A percentile compares a stretch with the other conserved stretches of the same genome.
Conservation (phyloP, 2,888 invertebrate genomes). For the Trachelus stipa region DNA sequence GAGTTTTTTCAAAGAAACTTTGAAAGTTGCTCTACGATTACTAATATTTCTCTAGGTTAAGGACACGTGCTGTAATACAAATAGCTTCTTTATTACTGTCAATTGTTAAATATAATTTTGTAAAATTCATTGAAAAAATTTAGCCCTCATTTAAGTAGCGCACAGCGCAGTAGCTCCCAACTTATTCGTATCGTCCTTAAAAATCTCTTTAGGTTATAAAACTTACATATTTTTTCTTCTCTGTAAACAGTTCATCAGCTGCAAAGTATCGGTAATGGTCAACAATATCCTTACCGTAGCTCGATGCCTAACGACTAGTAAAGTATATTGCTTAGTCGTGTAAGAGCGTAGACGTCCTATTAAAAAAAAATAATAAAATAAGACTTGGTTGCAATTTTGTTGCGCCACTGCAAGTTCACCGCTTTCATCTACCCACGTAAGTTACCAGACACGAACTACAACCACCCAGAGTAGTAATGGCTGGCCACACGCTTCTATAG, state of each 20-base stretch:
- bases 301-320: not conserved
- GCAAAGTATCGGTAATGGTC: not conserved
- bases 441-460: not conserved
- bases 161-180: no score
- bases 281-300: not conserved
- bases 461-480: not conserved
- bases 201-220: not conserved
- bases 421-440: not conserved
- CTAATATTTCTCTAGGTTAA: no score
- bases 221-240: not conserved
- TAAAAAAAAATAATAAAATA: not conserved
- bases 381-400: not conserved
- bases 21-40: no score
- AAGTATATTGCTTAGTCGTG: not conserved
- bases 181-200: not conserved
- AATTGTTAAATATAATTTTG: no score
- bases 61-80: no score
- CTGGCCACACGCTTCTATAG: not conserved
- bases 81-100: no score
- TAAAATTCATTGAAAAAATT: no score
- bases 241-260: not conserved
- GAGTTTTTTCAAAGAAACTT: no score
- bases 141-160: no score
- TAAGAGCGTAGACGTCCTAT: not conserved
- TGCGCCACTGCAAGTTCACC: not conserved